Conservation (phyloP, 2,888 invertebrate species). For the Oligia latruncula region DNA sequence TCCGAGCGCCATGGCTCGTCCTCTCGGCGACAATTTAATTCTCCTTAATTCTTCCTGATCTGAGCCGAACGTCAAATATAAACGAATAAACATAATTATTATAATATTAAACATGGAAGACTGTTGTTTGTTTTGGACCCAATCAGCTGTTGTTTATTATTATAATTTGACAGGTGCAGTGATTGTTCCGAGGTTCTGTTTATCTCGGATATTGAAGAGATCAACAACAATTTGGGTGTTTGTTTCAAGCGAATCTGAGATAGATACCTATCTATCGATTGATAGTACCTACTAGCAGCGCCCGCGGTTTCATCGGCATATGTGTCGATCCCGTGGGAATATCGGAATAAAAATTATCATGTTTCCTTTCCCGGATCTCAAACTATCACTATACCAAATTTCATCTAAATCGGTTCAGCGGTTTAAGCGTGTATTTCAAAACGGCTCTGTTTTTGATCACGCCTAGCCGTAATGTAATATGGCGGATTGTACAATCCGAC, state of each 20-base stretch:
- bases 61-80: constrained; percentile 10
- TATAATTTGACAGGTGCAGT: constrained; percentile 26
- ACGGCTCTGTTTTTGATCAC: too few species aligned
- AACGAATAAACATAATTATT: constrained; percentile 35
- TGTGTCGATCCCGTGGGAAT: too few species aligned
- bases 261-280: too few species aligned
- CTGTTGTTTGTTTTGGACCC: constrained; percentile 30
- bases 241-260: neutral
- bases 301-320: too few species aligned
- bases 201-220: neutral
- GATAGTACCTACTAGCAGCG: too few species aligned
- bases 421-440: too few species aligned
- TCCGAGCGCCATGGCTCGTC: constrained; percentile 26
- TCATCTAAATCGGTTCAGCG: too few species aligned
- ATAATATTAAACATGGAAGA: constrained; percentile 46
- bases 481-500: too few species aligned
- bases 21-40: constrained; percentile 45
- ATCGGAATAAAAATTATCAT: too few species aligned
- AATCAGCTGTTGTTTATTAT: constrained; percentile 17
- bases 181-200: neutral
- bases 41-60: constrained; percentile 35
- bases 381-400: too few species aligned
- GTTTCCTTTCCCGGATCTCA: too few species aligned
- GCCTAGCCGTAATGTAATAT: too few species aligned
- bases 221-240: neutral